Evolutionary conservation across 2,888 invertebrate genomes (phyloP), one percentile per base, ranked within the genome.

Genomic region (Drosophila maculinotata): DNA sequence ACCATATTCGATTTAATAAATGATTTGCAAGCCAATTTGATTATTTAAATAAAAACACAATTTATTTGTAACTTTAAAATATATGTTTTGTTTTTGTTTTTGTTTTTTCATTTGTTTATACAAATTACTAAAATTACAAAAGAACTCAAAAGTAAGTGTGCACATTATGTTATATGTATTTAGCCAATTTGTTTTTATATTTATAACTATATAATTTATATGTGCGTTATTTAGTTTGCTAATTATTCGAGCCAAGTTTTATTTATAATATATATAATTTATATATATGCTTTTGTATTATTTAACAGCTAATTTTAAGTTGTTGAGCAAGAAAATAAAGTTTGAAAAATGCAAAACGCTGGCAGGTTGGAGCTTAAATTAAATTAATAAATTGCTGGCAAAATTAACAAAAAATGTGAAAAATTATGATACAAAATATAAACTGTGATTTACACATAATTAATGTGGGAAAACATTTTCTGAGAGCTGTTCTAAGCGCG

Each of bases 331-430:
- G 38, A 54, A 31, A 20, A 38, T n/a, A 38, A 7, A n/a, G 17
- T n/a, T 38, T n/a, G 17, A 62, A 64, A 79, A 80, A 81, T 87
- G 84, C 87, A 76, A 64, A 57, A 31, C 48, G 87, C 85, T 87
- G 81, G 81, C 81, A 87, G 81, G 76, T 76, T 31, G 12, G 33
- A 70, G 81, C 87, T 87, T 87, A 81, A 70, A 41, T 60, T 87
- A 78, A 78, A 68, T 69, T 74, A 44, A 58, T 42, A 60, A 63
- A 42, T 69, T 60, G 45, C 25, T 58, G 62, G 64, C 54, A 48
- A 48, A 35, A 30, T n/a, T n/a, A n/a, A n/a, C n/a, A n/a, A 60
- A 41, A 53, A 53, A 12, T 33, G 17, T 38, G 41, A 41, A 47
- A 57, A 66, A 66, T 58, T 76, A 66, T 70, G 7, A 35, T 73